Evolutionary conservation across 2,797 vertebrate species (phyloP).

Genomic region (Gymnocypris eckloni): DNA sequence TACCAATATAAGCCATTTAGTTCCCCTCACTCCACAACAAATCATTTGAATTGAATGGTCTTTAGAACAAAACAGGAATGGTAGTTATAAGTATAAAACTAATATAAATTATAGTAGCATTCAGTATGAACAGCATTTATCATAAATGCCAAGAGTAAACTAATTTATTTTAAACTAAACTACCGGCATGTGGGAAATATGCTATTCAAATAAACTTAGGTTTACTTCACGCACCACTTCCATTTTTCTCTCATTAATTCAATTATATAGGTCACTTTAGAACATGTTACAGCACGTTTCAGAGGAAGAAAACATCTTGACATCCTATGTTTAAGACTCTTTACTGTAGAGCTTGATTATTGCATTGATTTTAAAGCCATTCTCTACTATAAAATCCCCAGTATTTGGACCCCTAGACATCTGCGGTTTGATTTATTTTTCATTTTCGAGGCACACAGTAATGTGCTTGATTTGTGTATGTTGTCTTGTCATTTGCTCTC

Average conservation of each 20-base stretch:
- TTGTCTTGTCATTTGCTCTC: slow-evolving; percentile 40
- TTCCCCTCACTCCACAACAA: background rate
- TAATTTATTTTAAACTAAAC: background rate
- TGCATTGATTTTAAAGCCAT: background rate
- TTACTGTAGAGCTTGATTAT: background rate
- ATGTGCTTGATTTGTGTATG: slow-evolving; percentile 39
- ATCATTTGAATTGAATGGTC: background rate
- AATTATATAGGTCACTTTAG: background rate
- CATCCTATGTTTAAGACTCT: background rate
- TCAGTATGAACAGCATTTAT: background rate
- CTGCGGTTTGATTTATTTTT: slow-evolving; percentile 11
- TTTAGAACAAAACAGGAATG: background rate
- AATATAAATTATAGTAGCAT: background rate
- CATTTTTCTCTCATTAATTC: background rate
- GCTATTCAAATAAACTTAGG: background rate
- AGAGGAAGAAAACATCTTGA: background rate
- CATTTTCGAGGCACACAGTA: slow-evolving; percentile 24
- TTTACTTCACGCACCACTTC: background rate
- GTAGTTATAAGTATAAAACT: background rate
- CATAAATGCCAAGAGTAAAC: background rate
- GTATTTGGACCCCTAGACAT: background rate
- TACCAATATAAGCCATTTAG: background rate
- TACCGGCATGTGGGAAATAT: background rate
- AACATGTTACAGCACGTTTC: background rate
- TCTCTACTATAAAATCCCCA: background rate